Conservation (phyloP, 1,140 invertebrate genomes). For the Aphelinus atriplicis region DNA sequence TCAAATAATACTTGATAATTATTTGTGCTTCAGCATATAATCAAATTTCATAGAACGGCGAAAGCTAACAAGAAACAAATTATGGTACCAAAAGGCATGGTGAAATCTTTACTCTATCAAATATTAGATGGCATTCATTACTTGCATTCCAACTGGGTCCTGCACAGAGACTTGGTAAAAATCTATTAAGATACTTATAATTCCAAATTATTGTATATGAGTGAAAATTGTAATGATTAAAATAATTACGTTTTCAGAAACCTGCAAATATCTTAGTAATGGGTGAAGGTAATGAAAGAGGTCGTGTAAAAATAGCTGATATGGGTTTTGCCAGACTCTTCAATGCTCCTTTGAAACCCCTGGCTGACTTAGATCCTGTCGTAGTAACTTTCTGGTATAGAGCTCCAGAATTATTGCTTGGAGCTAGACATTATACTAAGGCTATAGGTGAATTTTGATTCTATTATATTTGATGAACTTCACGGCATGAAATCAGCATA, state of each 20-base stretch:
- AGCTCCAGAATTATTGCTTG: constrained; percentile 95
- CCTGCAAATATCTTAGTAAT: constrained; percentile 99
- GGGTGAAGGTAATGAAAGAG: constrained; percentile 97
- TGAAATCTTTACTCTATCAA: constrained; percentile 98
- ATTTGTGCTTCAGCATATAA: constrained; percentile 84
- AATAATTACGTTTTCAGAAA: constrained; percentile 74
- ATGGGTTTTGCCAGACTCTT: constrained; percentile 99
- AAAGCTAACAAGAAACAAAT: constrained; percentile 98
- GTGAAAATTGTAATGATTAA: not conserved
- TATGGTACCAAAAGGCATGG: constrained; percentile 96
- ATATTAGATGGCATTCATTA: constrained; percentile 99
- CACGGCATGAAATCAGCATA: not conserved
- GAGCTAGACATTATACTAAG: constrained; percentile 98
- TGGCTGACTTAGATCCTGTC: constrained; percentile 98
- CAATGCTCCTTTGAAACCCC: constrained; percentile 96
- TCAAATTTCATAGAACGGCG: constrained; percentile 98
- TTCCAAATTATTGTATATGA: not conserved
- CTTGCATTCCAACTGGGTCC: constrained; percentile 99
- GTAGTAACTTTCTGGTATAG: constrained; percentile 99
- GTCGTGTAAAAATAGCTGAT: constrained; percentile 98
- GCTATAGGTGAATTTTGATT: constrained; percentile 81
- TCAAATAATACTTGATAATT: constrained; percentile 7
- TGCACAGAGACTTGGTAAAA: constrained; percentile 94
- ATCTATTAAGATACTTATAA: not conserved
- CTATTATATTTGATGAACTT: not conserved